A percentile compares a stretch with the other conserved stretches of the same genome.
phyloP scores from a whole-genome alignment of 2,113 vertebrate genomes.

The Nanorana parkeri region DNA sequence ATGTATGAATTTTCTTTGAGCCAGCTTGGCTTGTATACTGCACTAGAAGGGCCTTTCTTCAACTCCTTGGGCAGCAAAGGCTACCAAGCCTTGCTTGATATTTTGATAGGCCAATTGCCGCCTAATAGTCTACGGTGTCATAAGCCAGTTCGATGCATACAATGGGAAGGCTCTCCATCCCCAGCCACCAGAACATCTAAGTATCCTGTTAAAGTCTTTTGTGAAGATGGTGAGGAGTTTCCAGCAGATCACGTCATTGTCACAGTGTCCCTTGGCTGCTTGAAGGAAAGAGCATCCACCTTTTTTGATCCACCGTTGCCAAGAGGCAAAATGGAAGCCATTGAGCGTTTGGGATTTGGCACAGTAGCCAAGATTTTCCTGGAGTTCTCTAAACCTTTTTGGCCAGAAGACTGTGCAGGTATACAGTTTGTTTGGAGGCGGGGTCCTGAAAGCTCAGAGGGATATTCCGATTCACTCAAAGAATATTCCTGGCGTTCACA shows the following conservation, averaged over 20 bases:
- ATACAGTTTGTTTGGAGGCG: constrained; percentile 65
- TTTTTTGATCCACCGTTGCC: constrained; percentile 65
- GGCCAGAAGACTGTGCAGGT: constrained; percentile 65
- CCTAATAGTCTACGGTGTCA: constrained; percentile 60
- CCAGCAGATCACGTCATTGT: constrained; percentile 85
- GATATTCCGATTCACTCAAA: constrained; percentile 41
- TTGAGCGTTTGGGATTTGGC: constrained; percentile 64
- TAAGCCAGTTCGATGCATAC: constrained; percentile 80
- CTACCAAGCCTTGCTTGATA: constrained; percentile 62
- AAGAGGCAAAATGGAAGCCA: constrained; percentile 59
- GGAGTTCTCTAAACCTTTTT: constrained; percentile 63
- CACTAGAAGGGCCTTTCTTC: constrained; percentile 62
- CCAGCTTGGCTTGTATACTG: constrained; percentile 60
- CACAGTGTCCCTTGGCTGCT: constrained; percentile 83
- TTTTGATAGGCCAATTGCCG: constrained; percentile 59
- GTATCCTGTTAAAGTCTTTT: constrained; percentile 78
- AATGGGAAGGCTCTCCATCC: constrained; percentile 78
- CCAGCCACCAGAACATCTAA: constrained; percentile 46
- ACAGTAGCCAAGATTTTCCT: constrained; percentile 67
- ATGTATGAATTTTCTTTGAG: constrained; percentile 65
- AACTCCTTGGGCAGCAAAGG: constrained; percentile 64
- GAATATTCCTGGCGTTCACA: constrained; percentile 58
- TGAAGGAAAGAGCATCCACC: constrained; percentile 59
- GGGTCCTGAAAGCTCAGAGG: constrained; percentile 60
- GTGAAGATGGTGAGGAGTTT: constrained; percentile 78